Evolutionary conservation across 2,888 invertebrate species (phyloP).

Genomic region (Oligia strigilis): DNA sequence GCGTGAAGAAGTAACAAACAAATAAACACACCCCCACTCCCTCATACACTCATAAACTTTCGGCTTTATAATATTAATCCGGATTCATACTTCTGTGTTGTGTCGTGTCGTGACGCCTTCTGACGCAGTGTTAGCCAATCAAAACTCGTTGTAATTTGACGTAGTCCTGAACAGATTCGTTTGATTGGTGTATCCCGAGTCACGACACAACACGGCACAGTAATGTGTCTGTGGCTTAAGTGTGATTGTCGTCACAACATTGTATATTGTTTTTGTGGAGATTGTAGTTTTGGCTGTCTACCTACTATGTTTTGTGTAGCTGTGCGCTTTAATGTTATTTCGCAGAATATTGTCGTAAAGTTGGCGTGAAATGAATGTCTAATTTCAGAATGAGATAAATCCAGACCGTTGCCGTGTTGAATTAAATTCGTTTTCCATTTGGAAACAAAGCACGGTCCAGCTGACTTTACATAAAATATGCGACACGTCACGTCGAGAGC

Average conservation of each 20-base stretch:
- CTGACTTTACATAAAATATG: constrained; percentile 46
- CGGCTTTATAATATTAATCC: too few species aligned
- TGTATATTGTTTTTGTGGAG: neutral
- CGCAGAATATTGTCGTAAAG: constrained; percentile 34
- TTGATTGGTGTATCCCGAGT: too few species aligned
- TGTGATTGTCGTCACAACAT: neutral
- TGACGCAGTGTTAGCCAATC: too few species aligned
- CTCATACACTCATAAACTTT: too few species aligned
- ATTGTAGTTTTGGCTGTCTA: neutral
- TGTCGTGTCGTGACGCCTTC: too few species aligned
- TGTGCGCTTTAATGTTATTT: neutral
- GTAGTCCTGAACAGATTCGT: too few species aligned
- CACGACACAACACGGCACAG: too few species aligned
- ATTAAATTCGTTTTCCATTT: constrained; percentile 48
- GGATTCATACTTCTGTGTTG: too few species aligned
- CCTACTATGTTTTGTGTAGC: neutral
- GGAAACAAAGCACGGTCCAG: constrained; percentile 29
- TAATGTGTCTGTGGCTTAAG: too few species aligned
- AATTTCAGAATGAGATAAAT: constrained; percentile 30
- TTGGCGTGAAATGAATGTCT: constrained; percentile 33
- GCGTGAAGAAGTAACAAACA: too few species aligned
- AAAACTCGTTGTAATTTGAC: too few species aligned
- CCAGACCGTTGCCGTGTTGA: constrained; percentile 18
- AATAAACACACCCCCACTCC: too few species aligned
- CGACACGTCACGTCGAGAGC: constrained; percentile 9